phyloP scores from a whole-genome alignment of 2,797 vertebrate genomes.

The Cuculus canorus region DNA sequence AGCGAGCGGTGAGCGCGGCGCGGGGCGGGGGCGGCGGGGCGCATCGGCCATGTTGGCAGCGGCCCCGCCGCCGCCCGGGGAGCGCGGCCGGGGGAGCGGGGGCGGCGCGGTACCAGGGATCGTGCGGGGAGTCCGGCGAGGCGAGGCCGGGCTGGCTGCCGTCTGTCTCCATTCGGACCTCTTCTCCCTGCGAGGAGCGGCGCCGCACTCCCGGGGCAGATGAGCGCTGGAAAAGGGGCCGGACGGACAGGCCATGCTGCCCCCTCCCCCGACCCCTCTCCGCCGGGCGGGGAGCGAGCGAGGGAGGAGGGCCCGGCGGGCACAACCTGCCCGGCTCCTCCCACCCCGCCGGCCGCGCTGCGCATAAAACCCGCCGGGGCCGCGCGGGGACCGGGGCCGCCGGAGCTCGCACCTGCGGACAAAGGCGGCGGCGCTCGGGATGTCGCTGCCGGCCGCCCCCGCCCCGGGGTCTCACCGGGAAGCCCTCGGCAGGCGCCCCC shows the following conservation, averaged over 20 bases:
- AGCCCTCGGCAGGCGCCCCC: too few species aligned
- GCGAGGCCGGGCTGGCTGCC: constrained; percentile 95
- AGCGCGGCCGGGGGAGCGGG: constrained; percentile 16
- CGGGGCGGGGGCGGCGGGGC: constrained; percentile 71
- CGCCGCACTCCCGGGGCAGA: constrained; percentile 80
- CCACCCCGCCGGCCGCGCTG: constrained; percentile 69
- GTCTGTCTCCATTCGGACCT: constrained; percentile 93
- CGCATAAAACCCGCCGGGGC: constrained; percentile 49
- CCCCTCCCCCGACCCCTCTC: constrained; percentile 82
- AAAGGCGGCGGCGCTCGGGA: not conserved
- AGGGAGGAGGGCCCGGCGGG: constrained; percentile 77
- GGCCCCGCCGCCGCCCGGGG: constrained; percentile 48
- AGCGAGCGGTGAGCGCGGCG: constrained; percentile 58
- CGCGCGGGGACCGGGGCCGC: not conserved
- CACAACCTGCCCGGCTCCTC: constrained; percentile 77
- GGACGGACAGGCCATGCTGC: constrained; percentile 85
- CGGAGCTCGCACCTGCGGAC: too few species aligned
- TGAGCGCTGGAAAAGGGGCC: constrained; percentile 77
- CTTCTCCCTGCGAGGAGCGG: constrained; percentile 76
- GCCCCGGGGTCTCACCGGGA: not conserved
- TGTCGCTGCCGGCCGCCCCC: too few species aligned
- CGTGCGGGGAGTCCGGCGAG: constrained; percentile 94
- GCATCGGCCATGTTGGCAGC: constrained; percentile 87
- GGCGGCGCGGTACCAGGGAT: constrained; percentile 87
- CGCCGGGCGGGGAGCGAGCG: constrained; percentile 76